These are phyloP conservation scores for Nasalis larvatus DNA, from an alignment of 2,113 vertebrate genomes.

Conservation along the genomic window DNA sequence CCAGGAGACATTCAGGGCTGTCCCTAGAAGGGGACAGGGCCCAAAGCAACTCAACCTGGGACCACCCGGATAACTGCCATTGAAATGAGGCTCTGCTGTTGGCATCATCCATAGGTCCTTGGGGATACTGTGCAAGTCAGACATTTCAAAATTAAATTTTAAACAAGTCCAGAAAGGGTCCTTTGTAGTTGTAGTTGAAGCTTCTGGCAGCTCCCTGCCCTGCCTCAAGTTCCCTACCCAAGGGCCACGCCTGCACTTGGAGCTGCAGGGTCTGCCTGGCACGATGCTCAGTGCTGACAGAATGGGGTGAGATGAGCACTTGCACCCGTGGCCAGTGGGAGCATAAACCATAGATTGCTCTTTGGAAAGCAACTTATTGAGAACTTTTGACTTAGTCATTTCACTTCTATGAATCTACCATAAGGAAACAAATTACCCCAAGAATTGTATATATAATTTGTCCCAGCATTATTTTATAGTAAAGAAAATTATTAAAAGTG, in stretches of 20 bases:
- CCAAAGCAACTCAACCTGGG: not conserved
- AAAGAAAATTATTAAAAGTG: not conserved
- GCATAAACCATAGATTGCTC: not conserved
- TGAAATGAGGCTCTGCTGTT: not conserved
- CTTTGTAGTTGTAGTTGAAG: not conserved
- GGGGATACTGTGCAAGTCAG: not conserved
- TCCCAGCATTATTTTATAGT: slow-evolving; percentile 5
- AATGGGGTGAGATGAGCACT: not conserved
- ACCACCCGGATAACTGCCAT: not conserved
- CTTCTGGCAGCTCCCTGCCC: not conserved
- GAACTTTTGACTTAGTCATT: not conserved
- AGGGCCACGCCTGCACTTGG: not conserved
- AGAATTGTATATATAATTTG: not conserved
- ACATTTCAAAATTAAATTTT: not conserved
- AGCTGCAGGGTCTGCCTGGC: not conserved
- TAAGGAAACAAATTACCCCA: not conserved
- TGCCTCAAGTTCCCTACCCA: not conserved
- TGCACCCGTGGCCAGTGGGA: not conserved
- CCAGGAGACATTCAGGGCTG: not conserved
- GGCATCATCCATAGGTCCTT: not conserved
- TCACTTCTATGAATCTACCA: not conserved
- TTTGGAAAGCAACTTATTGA: not conserved
- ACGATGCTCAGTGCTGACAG: fast-evolving
- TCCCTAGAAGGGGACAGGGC: not conserved
- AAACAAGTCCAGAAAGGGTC: not conserved